Percentiles rank a stretch among this genome's conserved stretches.
Conservation (phyloP, 1,140 invertebrate species). For the Microplitis demolitor region DNA sequence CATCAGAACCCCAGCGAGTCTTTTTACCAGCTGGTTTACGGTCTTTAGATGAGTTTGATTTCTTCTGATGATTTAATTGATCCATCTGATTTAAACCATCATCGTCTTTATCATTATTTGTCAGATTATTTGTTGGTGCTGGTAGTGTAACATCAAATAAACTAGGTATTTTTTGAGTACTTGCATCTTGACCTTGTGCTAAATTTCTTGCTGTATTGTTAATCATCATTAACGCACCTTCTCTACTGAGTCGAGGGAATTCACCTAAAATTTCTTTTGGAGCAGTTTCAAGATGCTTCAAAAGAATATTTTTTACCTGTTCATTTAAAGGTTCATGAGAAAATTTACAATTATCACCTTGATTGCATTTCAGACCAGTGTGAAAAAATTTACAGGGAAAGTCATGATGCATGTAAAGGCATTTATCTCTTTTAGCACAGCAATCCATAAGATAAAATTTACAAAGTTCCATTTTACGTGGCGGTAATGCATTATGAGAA, state of each 20-base stretch:
- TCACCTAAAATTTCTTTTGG: conserved; percentile 89
- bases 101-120: conserved; percentile 44
- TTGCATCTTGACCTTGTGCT: conserved; percentile 56
- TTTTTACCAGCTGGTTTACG: conserved; percentile 54
- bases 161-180: conserved; percentile 56
- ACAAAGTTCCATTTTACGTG: conserved; percentile 91
- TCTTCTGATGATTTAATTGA: conserved; percentile 28
- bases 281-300: conserved; percentile 85
- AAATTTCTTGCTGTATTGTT: conserved; percentile 71
- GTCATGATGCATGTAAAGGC: conserved; percentile 95
- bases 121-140: conserved; percentile 34
- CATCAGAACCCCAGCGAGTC: conserved; percentile 59
- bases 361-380: conserved; percentile 83
- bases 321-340: conserved; percentile 83
- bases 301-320: conserved; percentile 59
- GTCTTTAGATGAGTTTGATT: conserved; percentile 37
- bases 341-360: conserved; percentile 88
- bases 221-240: conserved; percentile 75
- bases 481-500: conserved; percentile 82
- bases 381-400: conserved; percentile 98
- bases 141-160: conserved; percentile 52
- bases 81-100: not conserved
- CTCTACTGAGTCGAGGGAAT: conserved; percentile 79
- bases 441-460: conserved; percentile 97
- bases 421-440: conserved; percentile 94